phyloP scores from a whole-genome alignment of 2,113 vertebrate genomes.

The Ursus arctos region DNA sequence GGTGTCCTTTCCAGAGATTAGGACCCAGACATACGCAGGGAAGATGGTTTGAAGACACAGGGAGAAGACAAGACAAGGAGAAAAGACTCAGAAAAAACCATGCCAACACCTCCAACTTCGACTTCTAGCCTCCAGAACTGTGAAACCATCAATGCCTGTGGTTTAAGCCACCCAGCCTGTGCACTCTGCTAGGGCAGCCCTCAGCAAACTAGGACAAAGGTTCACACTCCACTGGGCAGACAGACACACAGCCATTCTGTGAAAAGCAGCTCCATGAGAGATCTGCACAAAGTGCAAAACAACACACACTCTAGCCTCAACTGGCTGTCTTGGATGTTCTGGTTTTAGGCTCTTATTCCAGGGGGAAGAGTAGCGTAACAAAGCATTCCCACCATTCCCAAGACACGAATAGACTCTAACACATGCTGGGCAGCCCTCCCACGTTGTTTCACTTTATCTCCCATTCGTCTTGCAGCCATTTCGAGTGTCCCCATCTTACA shows the following conservation, averaged over 20 bases:
- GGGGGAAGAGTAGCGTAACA: background rate
- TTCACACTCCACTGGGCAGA: background rate
- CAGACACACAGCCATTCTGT: background rate
- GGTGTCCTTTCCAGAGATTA: background rate
- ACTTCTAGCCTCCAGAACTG: background rate
- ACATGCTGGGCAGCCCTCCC: too few species aligned
- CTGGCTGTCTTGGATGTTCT: background rate
- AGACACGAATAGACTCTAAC: background rate
- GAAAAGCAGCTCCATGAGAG: background rate
- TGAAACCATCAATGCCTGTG: background rate
- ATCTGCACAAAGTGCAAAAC: accelerated
- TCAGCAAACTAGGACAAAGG: background rate
- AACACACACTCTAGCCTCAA: background rate
- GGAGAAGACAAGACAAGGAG: background rate
- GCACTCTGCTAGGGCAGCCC: background rate
- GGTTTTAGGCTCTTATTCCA: background rate
- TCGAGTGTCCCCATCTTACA: background rate
- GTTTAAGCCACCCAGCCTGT: background rate
- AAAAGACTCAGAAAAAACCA: background rate
- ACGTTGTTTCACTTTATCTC: background rate
- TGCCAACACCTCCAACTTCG: background rate
- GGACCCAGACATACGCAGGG: background rate
- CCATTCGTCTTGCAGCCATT: background rate
- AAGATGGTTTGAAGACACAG: background rate
- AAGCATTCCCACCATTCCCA: background rate